Evolutionary conservation across 2,797 vertebrate genomes (phyloP).

Genomic region (Liparis tanakae): DNA sequence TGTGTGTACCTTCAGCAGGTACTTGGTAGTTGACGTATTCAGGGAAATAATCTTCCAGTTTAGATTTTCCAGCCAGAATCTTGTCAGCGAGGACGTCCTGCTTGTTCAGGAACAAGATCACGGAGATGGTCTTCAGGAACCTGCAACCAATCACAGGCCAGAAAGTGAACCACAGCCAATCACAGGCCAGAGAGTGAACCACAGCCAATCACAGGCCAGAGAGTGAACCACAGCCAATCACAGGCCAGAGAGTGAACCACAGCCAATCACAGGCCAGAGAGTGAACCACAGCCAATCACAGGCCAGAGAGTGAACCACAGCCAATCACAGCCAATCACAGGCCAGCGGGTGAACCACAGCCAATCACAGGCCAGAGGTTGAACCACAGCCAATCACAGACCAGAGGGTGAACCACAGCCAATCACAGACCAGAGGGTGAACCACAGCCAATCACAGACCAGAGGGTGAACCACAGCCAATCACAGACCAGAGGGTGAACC

Average conservation of each 20-base stretch:
- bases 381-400: conserved; percentile 54
- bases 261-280: conserved; percentile 14
- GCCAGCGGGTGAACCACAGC: conserved; percentile 48
- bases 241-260: conserved; percentile 46
- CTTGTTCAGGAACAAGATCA: conserved; percentile 98
- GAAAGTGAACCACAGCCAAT: conserved; percentile 48
- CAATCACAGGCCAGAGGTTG: conserved; percentile 28
- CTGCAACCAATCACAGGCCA: conserved; percentile 73
- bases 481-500: conserved; percentile 44
- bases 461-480: background rate
- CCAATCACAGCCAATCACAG: conserved; percentile 59
- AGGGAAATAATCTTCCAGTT: conserved; percentile 98
- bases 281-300: conserved; percentile 67
- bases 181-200: background rate
- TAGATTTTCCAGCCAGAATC: conserved; percentile 97
- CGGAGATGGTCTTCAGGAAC: conserved; percentile 97
- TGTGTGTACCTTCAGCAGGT: conserved; percentile 87
- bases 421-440: background rate
- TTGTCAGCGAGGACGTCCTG: conserved; percentile 98
- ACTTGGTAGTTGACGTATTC: conserved; percentile 92
- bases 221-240: conserved; percentile 54
- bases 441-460: conserved; percentile 53
- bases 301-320: conserved; percentile 47
- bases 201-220: background rate
- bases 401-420: conserved; percentile 48